phyloP scores from a whole-genome alignment of 2,113 vertebrate genomes.

The Zeus faber region DNA sequence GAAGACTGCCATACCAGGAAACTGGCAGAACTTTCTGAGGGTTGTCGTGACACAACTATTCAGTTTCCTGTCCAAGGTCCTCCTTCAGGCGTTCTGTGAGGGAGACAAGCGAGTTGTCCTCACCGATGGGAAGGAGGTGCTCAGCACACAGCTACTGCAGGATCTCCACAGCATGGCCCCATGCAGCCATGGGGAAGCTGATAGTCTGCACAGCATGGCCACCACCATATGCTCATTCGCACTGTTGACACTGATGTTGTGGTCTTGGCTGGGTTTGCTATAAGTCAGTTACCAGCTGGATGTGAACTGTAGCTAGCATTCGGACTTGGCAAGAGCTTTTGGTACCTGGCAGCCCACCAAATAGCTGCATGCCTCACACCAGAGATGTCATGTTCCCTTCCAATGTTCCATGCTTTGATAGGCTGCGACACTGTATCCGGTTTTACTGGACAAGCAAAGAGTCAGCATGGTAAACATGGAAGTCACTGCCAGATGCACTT shows the following conservation, averaged over 20 bases:
- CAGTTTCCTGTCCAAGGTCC: conserved; percentile 6
- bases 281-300: conserved; percentile 9
- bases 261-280: conserved; percentile 14
- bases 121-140: neutral
- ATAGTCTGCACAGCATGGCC: conserved; percentile 10
- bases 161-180: conserved; percentile 7
- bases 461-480: too few species aligned
- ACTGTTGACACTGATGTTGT: conserved; percentile 15
- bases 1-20: conserved; percentile 7
- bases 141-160: conserved; percentile 11
- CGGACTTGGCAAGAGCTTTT: conserved; percentile 8
- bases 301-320: conserved; percentile 13
- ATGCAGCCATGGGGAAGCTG: conserved; percentile 13
- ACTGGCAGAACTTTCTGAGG: conserved; percentile 14
- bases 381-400: conserved; percentile 7
- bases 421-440: too few species aligned
- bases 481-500: too few species aligned
- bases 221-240: conserved; percentile 4
- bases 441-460: too few species aligned
- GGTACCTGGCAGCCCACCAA: conserved; percentile 13
- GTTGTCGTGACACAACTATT: conserved; percentile 10
- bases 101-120: conserved; percentile 1
- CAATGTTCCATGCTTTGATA: conserved; percentile 10
- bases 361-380: conserved; percentile 6
- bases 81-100: conserved; percentile 3